Evolutionary conservation across 1,140 invertebrate species (phyloP), one percentile per base, ranked within the genome.

Genomic region (Bombus waltoni): DNA sequence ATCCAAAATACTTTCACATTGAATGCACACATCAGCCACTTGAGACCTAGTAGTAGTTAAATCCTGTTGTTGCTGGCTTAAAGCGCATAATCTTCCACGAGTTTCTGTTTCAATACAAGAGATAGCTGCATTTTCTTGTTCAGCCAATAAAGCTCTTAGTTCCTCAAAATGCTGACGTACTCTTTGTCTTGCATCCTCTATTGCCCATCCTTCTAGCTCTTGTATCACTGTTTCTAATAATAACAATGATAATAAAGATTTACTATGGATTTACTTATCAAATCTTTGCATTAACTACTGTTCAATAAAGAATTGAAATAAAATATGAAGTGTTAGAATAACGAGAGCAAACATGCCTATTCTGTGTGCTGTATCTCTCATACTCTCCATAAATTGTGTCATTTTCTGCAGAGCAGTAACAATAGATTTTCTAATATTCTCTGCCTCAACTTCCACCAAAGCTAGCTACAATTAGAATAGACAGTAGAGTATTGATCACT

Each of bases 61-160:
- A 91, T 97, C 96, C 88, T 96, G 96, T 87, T 96, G 96, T 68
- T 96, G 96, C 83, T 96, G 96, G 86, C 95, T 93, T n/a, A 97
- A 85, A 82, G 95, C 95, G 82, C 96, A 96, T 59, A 97, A 88
- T 90, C 96, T 94, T 79, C 96, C 96, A 66, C 96, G 89, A 28
- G 96, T 95, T 88, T 97, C 96, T 28, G 96, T 96, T 81, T 97
- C 96, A 10, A 97, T 95, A 42, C 96, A 96, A 6, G 94, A 95
- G 70, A 96, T 92, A 0, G 96, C 96, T 22, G 96, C 95, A 15
- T 95, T 95, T 89, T 97, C 96, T 90, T 97, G 96, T 2, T 96
- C 91, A 42, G 95, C 95, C 47, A 97, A 92, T 38, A 95, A 94
- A 47, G 96, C 95, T 75, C 96, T 92, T 38, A 97, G 86, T 75